Percentiles rank a stretch among this genome's conserved stretches.
Evolutionary conservation across 2,797 vertebrate genomes (phyloP).

Genomic region (Phaenicophaeus curvirostris): DNA sequence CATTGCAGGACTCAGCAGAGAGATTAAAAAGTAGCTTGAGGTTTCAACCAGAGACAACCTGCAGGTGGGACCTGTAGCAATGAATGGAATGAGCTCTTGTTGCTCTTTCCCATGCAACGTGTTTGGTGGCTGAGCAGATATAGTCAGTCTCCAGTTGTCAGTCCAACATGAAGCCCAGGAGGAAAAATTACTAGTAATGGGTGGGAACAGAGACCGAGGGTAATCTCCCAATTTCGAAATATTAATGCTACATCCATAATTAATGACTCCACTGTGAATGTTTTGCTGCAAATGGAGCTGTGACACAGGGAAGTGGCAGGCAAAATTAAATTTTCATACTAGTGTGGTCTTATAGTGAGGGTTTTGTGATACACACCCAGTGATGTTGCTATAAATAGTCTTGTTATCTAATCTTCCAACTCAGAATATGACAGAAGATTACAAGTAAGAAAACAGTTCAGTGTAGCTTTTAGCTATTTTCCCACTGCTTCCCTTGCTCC

Average conservation of each 20-base stretch:
- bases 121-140: neutral
- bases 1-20: neutral
- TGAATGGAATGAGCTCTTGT: neutral
- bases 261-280: neutral
- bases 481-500: conserved; percentile 39
- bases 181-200: neutral
- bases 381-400: conserved; percentile 54
- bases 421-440: conserved; percentile 42
- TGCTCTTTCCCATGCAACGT: neutral
- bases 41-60: neutral
- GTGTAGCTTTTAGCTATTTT: conserved; percentile 56
- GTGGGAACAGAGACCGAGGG: neutral
- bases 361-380: conserved; percentile 45
- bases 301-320: neutral
- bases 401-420: conserved; percentile 56
- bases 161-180: neutral
- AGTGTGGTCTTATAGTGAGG: conserved; percentile 15
- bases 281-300: neutral
- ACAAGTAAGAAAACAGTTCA: conserved; percentile 49
- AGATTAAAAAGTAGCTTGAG: neutral
- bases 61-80: neutral
- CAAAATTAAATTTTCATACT: conserved; percentile 54
- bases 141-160: neutral
- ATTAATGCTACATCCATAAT: conserved; percentile 8
- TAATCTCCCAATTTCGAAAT: conserved; percentile 9